A percentile compares a stretch with the other conserved stretches of the same genome.
Evolutionary conservation across 2,113 vertebrate genomes (phyloP).

Genomic region (Thermophis baileyi): DNA sequence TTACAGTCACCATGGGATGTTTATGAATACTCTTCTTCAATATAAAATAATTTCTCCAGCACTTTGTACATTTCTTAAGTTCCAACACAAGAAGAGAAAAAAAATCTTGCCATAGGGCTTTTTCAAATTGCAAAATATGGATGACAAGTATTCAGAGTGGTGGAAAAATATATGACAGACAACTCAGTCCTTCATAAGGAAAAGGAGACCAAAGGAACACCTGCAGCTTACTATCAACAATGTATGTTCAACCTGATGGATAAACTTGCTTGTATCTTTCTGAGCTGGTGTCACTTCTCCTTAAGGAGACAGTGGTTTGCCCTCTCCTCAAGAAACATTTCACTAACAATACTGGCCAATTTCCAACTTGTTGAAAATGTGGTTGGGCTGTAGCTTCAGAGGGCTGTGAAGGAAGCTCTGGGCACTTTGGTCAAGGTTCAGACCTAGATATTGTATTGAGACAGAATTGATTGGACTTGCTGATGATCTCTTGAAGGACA

Average conservation of each 20-base stretch:
- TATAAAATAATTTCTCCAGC: not conserved
- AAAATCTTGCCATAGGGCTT: not conserved
- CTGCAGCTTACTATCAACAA: not conserved
- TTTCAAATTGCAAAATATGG: not conserved
- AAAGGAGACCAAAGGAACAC: not conserved
- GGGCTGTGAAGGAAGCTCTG: too few relatives aligned
- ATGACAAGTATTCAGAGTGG: not conserved
- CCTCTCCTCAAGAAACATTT: not conserved
- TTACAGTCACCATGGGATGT: not conserved
- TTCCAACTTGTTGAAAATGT: not conserved
- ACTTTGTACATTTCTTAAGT: not conserved
- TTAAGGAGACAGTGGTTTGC: not conserved
- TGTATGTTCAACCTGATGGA: not conserved
- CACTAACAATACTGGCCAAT: not conserved
- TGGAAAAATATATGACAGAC: not conserved
- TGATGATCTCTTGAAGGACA: too few relatives aligned
- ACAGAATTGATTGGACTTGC: too few relatives aligned
- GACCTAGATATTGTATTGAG: too few relatives aligned
- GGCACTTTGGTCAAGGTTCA: too few relatives aligned
- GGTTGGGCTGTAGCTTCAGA: too few relatives aligned
- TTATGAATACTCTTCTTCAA: not conserved
- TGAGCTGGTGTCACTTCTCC: not conserved
- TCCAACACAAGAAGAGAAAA: not conserved
- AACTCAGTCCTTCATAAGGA: not conserved
- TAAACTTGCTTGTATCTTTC: not conserved